Evolutionary conservation across 2,888 invertebrate genomes (phyloP).

Genomic region (Drosophila sordidula): DNA sequence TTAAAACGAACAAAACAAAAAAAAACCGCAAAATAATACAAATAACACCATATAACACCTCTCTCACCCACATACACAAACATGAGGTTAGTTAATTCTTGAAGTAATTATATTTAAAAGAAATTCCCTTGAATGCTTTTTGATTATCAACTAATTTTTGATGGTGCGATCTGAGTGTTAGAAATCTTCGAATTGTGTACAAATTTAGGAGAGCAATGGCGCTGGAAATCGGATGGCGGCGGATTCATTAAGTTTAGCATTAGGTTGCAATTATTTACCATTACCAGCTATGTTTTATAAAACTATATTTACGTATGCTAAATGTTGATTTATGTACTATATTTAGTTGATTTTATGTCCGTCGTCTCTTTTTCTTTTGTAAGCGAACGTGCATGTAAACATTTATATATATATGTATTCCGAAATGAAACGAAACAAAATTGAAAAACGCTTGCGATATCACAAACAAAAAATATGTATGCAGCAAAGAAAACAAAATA

Average conservation of each 20-base stretch:
- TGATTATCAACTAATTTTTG: constrained; percentile 16
- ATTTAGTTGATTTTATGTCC: constrained; percentile 61
- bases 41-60: neutral
- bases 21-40: constrained; percentile 10
- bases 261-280: constrained; percentile 63
- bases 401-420: constrained; percentile 30
- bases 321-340: constrained; percentile 69
- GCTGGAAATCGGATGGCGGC: constrained; percentile 17
- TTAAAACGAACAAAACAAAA: constrained; percentile 43
- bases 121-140: constrained; percentile 20
- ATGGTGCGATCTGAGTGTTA: constrained; percentile 39
- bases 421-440: constrained; percentile 29
- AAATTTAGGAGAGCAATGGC: constrained; percentile 30
- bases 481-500: constrained; percentile 34
- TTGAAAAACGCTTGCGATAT: constrained; percentile 49
- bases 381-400: constrained; percentile 40
- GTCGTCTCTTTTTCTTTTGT: constrained; percentile 21
- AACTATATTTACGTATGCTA: constrained; percentile 50
- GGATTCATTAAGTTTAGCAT: constrained; percentile 50
- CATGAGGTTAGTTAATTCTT: constrained; percentile 47
- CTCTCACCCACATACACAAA: neutral
- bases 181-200: constrained; percentile 44
- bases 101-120: constrained; percentile 47
- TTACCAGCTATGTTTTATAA: constrained; percentile 61
- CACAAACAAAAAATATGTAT: constrained; percentile 43